Percentiles rank a stretch among this genome's conserved stretches.
Conservation (phyloP, 2,113 vertebrate species). For the Coptodon rendalli region DNA sequence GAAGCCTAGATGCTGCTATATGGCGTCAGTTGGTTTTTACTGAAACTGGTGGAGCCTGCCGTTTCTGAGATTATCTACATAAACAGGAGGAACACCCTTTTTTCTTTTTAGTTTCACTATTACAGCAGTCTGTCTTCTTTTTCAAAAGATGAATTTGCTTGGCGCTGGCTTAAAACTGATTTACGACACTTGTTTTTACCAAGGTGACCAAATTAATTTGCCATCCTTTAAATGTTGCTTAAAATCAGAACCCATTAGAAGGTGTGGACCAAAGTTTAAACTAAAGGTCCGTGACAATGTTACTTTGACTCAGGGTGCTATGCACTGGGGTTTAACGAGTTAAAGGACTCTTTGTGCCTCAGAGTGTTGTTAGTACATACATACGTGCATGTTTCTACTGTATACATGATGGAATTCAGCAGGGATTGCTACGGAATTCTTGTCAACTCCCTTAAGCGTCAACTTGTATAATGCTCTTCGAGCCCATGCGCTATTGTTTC, state of each 20-base stretch:
- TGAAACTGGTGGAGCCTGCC: not conserved
- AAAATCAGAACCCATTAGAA: not conserved
- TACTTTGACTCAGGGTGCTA: not conserved
- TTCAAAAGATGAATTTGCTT: not conserved
- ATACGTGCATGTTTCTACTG: not conserved
- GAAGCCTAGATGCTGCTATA: not conserved
- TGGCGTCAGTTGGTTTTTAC: not conserved
- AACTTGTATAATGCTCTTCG: not conserved
- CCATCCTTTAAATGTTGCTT: not conserved
- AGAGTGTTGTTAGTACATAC: slow-evolving; percentile 3
- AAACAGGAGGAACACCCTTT: not conserved
- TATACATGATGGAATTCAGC: not conserved
- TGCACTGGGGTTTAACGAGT: not conserved
- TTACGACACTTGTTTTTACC: not conserved
- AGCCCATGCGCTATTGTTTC: not conserved
- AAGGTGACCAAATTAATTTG: not conserved
- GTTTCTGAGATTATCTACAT: not conserved
- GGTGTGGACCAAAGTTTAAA: not conserved
- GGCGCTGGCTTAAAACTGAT: not conserved
- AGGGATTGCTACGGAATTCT: not conserved
- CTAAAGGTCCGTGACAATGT: not conserved
- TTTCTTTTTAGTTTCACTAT: not conserved
- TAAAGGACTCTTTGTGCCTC: not conserved
- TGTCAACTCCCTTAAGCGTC: not conserved
- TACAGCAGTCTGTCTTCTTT: not conserved